Base-by-base conservation (phyloP, 2,888 invertebrate species). In the Melinopterus prodromus region DNA sequence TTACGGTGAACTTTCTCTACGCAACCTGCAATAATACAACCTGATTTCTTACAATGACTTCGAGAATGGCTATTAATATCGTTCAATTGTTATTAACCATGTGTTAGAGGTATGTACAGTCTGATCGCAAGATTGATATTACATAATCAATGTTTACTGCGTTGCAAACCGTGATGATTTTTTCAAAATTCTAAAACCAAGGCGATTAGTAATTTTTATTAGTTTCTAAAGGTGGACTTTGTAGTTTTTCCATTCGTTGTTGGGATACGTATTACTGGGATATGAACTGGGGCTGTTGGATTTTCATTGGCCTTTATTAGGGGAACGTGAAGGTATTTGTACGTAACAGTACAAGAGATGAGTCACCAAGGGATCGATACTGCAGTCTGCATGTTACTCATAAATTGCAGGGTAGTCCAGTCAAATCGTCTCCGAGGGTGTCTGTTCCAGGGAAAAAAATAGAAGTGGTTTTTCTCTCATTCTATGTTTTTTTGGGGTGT, bases 381-480 rank as follows among this genome's bases (percentile, higher is more conserved):
- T 53, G 53, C 53, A 53, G 53, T 53, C 53, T 53, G 53, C 53
- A 53, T 53, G 53, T 53, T 53, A 53, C 53, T 53, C 53, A 53
- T 53, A 53, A 53, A 53, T 53, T 9, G 12, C 53, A 53, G 53
- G 53, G n/a, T n/a, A n/a, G n/a, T n/a, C n/a, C n/a, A n/a, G n/a
- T n/a, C n/a, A n/a, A n/a, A n/a, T n/a, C n/a, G n/a, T n/a, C n/a
- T n/a, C n/a, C n/a, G n/a, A n/a, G n/a, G n/a, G n/a, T n/a, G n/a
- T n/a, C n/a, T n/a, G n/a, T n/a, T n/a, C n/a, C n/a, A n/a, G n/a
- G n/a, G n/a, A n/a, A n/a, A n/a, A n/a, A n/a, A n/a, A n/a, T n/a
- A n/a, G n/a, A n/a, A n/a, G n/a, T n/a, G n/a, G n/a, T n/a, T n/a
- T n/a, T n/a, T n/a, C n/a, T n/a, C n/a, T n/a, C n/a, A n/a, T n/a